Conservation (phyloP, 2,113 vertebrate species). For the Sinosuthora webbiana region DNA sequence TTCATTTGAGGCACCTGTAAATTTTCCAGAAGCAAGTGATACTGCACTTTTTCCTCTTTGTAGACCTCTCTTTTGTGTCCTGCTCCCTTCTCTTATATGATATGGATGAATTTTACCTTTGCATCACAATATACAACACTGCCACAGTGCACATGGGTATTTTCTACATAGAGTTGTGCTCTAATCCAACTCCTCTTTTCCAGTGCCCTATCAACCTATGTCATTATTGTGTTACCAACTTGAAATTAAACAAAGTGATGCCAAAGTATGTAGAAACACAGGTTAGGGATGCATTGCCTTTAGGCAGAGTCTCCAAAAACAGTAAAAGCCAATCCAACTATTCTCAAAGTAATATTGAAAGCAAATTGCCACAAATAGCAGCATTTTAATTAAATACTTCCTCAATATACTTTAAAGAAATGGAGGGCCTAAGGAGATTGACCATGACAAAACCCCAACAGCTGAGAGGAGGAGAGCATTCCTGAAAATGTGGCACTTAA, state of each 20-base stretch:
- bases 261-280: not conserved
- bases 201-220: not conserved
- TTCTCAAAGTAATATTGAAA: not conserved
- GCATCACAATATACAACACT: too few relatives aligned
- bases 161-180: not conserved
- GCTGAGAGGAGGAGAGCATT: slow-evolving; percentile 1
- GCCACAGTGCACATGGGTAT: not conserved
- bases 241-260: not conserved
- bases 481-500: not conserved
- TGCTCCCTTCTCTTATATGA: not conserved
- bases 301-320: not conserved
- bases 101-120: not conserved
- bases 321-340: not conserved
- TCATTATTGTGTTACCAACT: not conserved
- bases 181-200: not conserved
- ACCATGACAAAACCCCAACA: not conserved
- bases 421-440: not conserved
- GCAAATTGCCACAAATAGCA: not conserved
- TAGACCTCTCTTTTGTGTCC: not conserved
- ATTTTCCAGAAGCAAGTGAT: not conserved
- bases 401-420: not conserved
- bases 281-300: rapidly evolving
- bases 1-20: not conserved
- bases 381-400: not conserved
- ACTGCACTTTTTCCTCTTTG: not conserved